phyloP scores from a whole-genome alignment of 2,113 vertebrate genomes.

The Malurus elegans region DNA sequence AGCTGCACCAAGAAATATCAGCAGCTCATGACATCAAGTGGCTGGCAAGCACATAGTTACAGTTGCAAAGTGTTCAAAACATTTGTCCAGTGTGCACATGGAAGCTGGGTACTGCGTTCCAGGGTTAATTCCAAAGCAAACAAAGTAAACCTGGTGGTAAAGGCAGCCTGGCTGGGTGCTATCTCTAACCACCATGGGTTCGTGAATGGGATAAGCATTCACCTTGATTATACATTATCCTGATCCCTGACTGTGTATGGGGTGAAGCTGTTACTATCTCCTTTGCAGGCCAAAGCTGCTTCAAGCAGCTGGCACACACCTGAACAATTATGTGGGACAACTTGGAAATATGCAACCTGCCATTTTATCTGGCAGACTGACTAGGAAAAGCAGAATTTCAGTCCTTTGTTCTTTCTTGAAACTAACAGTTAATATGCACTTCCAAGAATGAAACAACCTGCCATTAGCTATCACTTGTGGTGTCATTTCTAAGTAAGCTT shows the following conservation, averaged over 20 bases:
- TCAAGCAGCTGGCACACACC: not conserved
- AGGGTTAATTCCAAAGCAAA: not conserved
- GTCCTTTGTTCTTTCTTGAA: not conserved
- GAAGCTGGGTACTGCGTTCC: not conserved
- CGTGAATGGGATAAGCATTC: not conserved
- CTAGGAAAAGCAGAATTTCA: not conserved
- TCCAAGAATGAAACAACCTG: not conserved
- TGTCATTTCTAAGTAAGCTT: not conserved
- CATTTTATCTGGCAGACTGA: not conserved
- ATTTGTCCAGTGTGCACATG: not conserved
- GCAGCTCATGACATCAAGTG: not conserved
- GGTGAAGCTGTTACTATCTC: not conserved
- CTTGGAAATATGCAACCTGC: not conserved
- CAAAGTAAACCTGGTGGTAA: not conserved
- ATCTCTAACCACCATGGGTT: not conserved
- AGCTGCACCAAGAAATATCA: not conserved
- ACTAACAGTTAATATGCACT: not conserved
- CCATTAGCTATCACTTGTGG: not conserved
- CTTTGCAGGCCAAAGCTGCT: not conserved
- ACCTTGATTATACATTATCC: not conserved
- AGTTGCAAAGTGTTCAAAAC: not conserved
- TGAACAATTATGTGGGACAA: not conserved
- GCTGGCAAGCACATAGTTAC: not conserved
- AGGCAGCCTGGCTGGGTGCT: not conserved
- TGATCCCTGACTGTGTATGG: not conserved